phyloP scores from a whole-genome alignment of 2,113 vertebrate genomes.

The Garra rufa region DNA sequence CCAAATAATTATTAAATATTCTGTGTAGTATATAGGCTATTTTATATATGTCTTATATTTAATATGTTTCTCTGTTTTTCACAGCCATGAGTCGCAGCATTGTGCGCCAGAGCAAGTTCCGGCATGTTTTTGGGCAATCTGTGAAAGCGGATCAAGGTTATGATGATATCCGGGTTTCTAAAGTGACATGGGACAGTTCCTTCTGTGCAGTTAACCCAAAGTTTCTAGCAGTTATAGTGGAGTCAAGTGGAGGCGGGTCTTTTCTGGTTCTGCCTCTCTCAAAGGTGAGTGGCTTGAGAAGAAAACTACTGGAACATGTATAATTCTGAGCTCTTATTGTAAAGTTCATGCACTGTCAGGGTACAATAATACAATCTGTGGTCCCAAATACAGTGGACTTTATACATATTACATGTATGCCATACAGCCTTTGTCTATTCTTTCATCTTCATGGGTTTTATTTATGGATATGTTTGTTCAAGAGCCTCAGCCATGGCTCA shows the following conservation, averaged over 20 bases:
- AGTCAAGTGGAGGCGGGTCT: constrained; percentile 92
- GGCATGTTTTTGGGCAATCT: constrained; percentile 94
- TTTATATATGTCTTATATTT: not conserved
- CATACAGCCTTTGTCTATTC: not conserved
- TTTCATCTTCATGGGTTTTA: not conserved
- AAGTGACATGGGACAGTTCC: constrained; percentile 97
- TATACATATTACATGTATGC: not conserved
- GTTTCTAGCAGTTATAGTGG: constrained; percentile 94
- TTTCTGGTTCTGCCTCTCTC: constrained; percentile 90
- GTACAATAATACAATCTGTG: not conserved
- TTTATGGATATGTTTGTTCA: constrained; percentile 22
- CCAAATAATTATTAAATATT: not conserved
- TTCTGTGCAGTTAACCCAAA: constrained; percentile 98
- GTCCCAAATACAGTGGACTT: not conserved
- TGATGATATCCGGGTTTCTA: constrained; percentile 97
- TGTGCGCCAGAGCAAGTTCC: constrained; percentile 97
- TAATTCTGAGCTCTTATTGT: not conserved
- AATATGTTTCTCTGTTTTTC: constrained; percentile 11
- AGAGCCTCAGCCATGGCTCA: not conserved
- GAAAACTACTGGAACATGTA: not conserved
- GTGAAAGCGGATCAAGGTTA: constrained; percentile 94
- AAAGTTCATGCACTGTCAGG: not conserved
- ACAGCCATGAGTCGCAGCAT: constrained; percentile 94
- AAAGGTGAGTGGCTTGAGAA: constrained; percentile 82
- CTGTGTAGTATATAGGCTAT: not conserved